Base-by-base conservation (phyloP, 1,140 invertebrate genomes). In the Bombus huntii region DNA sequence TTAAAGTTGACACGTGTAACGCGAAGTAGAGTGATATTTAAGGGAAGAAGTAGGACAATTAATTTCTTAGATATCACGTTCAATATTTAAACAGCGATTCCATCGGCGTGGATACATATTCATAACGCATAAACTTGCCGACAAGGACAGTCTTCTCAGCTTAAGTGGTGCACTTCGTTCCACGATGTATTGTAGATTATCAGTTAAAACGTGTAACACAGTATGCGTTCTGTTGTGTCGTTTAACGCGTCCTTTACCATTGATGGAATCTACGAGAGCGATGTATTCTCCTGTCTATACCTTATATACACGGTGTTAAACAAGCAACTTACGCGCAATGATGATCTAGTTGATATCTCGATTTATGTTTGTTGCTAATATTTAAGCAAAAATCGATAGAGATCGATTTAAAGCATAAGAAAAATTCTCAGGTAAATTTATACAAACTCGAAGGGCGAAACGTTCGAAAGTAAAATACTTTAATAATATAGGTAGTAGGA, bases 151-250 rank as follows among this genome's bases (percentile, higher is more conserved):
- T 75, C 78, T 85, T 68, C 71, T 81, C 75, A 59, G 71, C 84
- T 74, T 85, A 85, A 85, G 84, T 85, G 84, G 79, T 85, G 62
- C 79, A 57, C 84, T 81, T 74, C 71, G 83, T 85, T 85, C 78
- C 78, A 31, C 77, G 31, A 85, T 85, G 79, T 47, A 47, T 47
- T 0, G 44, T 68, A 85, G 79, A 85, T 85, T 85, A 75, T 44
- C 59, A 75, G 44, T 85, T 73, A 65, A 62, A 81, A 81, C 71
- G 37, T 44, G 79, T 81, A 85, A 85, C 78, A n/a, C 66, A 57
- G 59, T 80, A 75, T 57, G 22, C 6, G 73, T 47, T 53, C 34
- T 42, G 34, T 81, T 71, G 47, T 59, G 22, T 68, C 71, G 78
- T 81, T 85, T 68, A 81, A 85, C n/a, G 53, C 59, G n/a, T 85